phyloP scores from a whole-genome alignment of 2,888 invertebrate genomes.

The Polyploca ridens region DNA sequence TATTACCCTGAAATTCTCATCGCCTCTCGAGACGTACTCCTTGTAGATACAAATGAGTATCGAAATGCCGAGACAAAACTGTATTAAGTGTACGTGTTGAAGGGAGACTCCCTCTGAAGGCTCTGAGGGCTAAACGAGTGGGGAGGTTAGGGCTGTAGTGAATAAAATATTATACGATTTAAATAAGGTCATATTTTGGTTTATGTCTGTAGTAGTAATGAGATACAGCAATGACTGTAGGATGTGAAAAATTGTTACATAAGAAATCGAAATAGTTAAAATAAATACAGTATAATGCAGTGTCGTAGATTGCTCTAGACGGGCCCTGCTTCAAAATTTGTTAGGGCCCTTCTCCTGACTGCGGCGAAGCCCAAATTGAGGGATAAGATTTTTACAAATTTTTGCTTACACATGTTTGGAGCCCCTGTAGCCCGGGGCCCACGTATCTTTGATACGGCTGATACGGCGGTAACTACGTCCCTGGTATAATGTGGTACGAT shows the following conservation, averaged over 20 bases:
- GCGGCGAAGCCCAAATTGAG: no score
- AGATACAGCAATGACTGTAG: background rate
- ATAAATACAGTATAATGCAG: no score
- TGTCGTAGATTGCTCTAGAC: no score
- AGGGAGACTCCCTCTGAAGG: slow-evolving; percentile 28
- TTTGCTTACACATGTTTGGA: no score
- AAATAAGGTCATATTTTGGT: slow-evolving; percentile 12
- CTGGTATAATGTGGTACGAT: no score
- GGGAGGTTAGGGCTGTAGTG: slow-evolving; percentile 41
- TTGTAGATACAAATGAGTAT: slow-evolving; percentile 66
- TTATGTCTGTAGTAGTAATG: background rate
- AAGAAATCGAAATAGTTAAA: no score
- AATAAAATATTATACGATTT: slow-evolving; percentile 15
- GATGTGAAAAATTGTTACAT: background rate
- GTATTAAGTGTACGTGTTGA: slow-evolving; percentile 67
- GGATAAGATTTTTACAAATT: no score
- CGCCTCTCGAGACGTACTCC: slow-evolving; percentile 14
- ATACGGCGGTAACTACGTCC: no score
- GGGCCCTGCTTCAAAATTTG: no score
- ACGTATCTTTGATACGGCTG: no score
- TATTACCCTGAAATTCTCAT: background rate
- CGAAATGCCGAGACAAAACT: slow-evolving; percentile 78
- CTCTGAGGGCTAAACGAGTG: slow-evolving; percentile 24
- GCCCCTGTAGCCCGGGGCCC: no score
- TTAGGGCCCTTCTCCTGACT: no score